A percentile compares a stretch with the other conserved stretches of the same genome.
Conservation (phyloP, 2,113 vertebrate species). For the Nesoenas mayeri region DNA sequence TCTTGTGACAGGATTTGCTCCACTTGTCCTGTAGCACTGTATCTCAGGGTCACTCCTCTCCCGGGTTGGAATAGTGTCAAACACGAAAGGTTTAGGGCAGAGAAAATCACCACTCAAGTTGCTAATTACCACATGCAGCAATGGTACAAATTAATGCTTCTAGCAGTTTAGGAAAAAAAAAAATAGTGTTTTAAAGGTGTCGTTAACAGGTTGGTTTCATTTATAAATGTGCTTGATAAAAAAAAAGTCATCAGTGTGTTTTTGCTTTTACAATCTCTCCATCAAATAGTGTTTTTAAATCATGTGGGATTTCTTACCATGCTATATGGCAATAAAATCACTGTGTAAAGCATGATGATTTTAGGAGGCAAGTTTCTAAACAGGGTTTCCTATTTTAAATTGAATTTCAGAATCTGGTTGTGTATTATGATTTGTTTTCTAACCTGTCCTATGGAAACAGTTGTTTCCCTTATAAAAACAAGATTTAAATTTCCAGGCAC, state of each 20-base stretch:
- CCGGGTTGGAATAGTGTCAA: constrained; percentile 75
- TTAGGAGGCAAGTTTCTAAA: constrained; percentile 9
- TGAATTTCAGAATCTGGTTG: constrained; percentile 1
- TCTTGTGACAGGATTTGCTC: constrained; percentile 84
- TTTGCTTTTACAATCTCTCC: constrained; percentile 36
- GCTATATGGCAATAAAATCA: neutral
- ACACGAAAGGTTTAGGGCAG: constrained; percentile 66
- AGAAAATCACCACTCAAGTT: constrained; percentile 52
- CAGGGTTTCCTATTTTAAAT: neutral
- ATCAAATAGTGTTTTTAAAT: constrained; percentile 5
- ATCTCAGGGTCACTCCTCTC: constrained; percentile 78
- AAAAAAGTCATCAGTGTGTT: constrained; percentile 20
- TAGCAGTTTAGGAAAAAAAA: constrained; percentile 3
- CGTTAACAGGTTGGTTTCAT: constrained; percentile 79
- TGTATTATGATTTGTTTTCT: neutral
- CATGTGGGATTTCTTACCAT: neutral
- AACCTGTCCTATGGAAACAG: neutral
- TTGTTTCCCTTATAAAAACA: constrained; percentile 14
- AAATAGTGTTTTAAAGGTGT: constrained; percentile 73
- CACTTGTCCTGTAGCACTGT: constrained; percentile 77
- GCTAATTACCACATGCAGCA: constrained; percentile 75
- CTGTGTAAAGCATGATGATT: neutral
- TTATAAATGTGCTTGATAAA: constrained; percentile 60
- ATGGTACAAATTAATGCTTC: constrained; percentile 65
- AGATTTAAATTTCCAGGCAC: constrained; percentile 14